Evolutionary conservation across 2,888 invertebrate species (phyloP).

Genomic region (Catocala sponsa): DNA sequence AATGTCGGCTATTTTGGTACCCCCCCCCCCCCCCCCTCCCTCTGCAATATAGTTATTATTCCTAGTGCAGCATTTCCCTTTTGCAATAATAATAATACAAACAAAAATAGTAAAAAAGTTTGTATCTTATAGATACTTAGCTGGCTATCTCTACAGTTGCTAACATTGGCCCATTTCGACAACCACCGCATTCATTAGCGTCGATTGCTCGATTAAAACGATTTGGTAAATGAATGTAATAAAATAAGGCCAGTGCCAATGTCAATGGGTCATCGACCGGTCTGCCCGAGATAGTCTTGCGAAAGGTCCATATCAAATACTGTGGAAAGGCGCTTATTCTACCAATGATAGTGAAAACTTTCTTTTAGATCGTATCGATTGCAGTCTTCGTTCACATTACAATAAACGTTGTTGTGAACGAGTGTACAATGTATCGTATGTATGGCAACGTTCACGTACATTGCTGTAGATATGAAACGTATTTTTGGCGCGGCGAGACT

Average conservation of each 20-base stretch:
- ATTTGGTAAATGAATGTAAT: slow-evolving; percentile 17
- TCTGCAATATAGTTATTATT: too few relatives aligned
- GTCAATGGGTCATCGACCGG: slow-evolving; percentile 50
- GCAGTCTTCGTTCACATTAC: slow-evolving; percentile 11
- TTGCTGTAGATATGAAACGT: slow-evolving; percentile 4
- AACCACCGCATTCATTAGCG: not conserved
- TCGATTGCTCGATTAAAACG: slow-evolving; percentile 23
- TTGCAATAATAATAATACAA: too few relatives aligned
- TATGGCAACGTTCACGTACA: not conserved
- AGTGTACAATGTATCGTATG: slow-evolving; percentile 3
- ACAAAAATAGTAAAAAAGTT: too few relatives aligned
- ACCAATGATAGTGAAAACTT: slow-evolving; percentile 45
- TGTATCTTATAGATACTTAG: too few relatives aligned
- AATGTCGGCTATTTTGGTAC: too few relatives aligned
- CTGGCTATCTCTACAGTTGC: not conserved
- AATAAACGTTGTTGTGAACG: slow-evolving; percentile 22
- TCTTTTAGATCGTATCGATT: slow-evolving; percentile 37
- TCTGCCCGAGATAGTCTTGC: slow-evolving; percentile 19
- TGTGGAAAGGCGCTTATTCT: slow-evolving; percentile 42
- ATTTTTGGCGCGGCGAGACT: slow-evolving; percentile 6
- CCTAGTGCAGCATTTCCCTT: too few relatives aligned
- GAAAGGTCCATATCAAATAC: slow-evolving; percentile 31
- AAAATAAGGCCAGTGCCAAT: slow-evolving; percentile 50
- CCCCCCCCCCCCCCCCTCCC: too few relatives aligned
- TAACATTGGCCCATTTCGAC: not conserved